Evolutionary conservation across 2,113 vertebrate species (phyloP).

Genomic region (Myocastor coypus): DNA sequence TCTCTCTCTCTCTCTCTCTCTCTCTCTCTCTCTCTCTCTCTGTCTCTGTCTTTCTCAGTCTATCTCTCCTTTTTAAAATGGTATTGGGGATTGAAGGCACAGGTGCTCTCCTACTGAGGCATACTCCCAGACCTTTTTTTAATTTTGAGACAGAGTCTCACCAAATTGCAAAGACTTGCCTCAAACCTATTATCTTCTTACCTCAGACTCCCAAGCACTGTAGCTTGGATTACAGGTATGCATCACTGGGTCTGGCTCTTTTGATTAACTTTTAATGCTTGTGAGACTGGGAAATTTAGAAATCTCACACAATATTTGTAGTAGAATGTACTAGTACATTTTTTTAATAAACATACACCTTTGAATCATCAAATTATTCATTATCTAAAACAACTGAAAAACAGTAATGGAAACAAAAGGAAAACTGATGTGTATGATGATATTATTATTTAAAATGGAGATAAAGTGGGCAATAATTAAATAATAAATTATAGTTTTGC

Average conservation of each 20-base stretch:
- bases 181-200: background rate
- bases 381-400: constrained; percentile 47
- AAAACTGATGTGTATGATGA: constrained; percentile 42
- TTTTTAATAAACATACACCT: background rate
- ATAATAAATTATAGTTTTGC: constrained; percentile 44
- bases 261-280: constrained; percentile 45
- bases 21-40: no score
- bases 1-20: no score
- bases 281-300: background rate
- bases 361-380: constrained; percentile 15
- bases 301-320: background rate
- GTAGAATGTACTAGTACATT: background rate
- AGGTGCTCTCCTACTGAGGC: background rate
- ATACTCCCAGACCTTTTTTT: background rate
- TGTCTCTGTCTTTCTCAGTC: background rate
- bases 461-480: constrained; percentile 37
- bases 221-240: background rate
- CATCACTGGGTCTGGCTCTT: background rate
- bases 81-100: background rate
- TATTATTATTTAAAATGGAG: constrained; percentile 35
- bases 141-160: background rate
- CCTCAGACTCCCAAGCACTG: background rate
- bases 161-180: background rate
- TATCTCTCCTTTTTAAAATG: background rate
- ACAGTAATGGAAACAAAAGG: constrained; percentile 35